Evolutionary conservation across 2,888 invertebrate genomes (phyloP).

Genomic region (Nemoura dubitans): DNA sequence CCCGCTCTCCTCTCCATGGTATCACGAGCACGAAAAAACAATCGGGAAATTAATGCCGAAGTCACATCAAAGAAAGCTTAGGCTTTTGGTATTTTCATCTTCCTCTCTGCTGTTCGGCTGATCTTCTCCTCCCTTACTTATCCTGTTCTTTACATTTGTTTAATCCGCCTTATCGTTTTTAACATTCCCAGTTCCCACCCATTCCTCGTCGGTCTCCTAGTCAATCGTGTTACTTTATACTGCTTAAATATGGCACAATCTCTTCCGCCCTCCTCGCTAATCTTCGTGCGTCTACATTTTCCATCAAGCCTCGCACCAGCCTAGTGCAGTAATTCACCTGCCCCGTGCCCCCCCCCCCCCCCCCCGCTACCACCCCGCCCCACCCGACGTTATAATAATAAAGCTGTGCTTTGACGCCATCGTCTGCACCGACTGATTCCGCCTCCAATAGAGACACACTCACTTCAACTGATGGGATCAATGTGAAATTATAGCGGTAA

Average conservation of each 20-base stretch:
- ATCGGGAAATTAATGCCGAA: constrained; percentile 7
- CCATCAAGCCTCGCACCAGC: not conserved
- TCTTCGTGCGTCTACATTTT: constrained; percentile 5
- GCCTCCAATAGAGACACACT: not conserved
- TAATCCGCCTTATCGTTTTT: constrained; percentile 12
- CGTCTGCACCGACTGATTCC: not conserved
- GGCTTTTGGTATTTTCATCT: constrained; percentile 12
- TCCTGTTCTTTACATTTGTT: constrained; percentile 12
- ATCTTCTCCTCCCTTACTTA: not conserved
- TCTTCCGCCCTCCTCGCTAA: not conserved
- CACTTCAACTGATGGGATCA: constrained; percentile 7
- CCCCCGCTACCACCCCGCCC: not conserved
- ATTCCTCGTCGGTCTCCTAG: not conserved
- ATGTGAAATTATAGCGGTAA: not conserved
- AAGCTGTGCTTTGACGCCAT: not conserved
- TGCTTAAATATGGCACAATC: constrained; percentile 7
- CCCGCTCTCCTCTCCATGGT: not conserved
- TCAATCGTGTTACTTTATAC: not conserved
- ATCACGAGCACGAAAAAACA: not conserved
- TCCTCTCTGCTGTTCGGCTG: not conserved
- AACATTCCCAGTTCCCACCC: constrained; percentile 7
- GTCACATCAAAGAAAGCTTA: constrained; percentile 12
- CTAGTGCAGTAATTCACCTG: not conserved
- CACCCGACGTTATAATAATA: not conserved
- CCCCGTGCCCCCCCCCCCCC: not conserved